Conservation (phyloP, 2,888 invertebrate genomes). For the Parascotia fuliginaria region DNA sequence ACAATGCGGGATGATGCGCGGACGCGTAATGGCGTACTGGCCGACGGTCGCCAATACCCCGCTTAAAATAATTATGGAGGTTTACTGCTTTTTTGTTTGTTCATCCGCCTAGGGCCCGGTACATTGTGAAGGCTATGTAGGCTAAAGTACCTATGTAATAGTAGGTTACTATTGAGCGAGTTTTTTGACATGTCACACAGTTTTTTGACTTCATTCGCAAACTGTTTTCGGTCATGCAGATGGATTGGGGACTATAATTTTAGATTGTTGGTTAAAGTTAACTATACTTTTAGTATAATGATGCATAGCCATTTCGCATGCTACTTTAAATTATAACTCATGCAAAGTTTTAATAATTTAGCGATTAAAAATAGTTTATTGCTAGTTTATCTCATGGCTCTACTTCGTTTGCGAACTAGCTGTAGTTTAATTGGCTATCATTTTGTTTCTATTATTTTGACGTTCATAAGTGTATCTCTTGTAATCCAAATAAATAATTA, state of each 20-base stretch:
- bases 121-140: conserved; percentile 60
- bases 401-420: no score
- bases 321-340: no score
- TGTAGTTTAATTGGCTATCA: no score
- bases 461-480: no score
- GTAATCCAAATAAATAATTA: no score
- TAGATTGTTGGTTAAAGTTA: neutral
- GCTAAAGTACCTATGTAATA: conserved; percentile 20
- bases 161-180: conserved; percentile 15
- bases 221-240: conserved; percentile 14
- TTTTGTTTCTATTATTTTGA: no score
- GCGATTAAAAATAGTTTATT: no score
- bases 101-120: conserved; percentile 56
- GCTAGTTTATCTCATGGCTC: no score
- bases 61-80: conserved; percentile 78
- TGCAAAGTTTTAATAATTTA: no score
- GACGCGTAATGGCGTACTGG: conserved; percentile 66
- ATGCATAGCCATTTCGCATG: no score
- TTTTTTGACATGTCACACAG: conserved; percentile 18
- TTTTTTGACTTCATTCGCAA: conserved; percentile 36
- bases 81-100: conserved; percentile 75
- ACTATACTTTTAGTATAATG: no score
- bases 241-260: neutral
- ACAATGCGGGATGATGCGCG: conserved; percentile 47
- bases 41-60: conserved; percentile 62